phyloP scores from a whole-genome alignment of 2,888 invertebrate species.

The Lypha dubia region DNA sequence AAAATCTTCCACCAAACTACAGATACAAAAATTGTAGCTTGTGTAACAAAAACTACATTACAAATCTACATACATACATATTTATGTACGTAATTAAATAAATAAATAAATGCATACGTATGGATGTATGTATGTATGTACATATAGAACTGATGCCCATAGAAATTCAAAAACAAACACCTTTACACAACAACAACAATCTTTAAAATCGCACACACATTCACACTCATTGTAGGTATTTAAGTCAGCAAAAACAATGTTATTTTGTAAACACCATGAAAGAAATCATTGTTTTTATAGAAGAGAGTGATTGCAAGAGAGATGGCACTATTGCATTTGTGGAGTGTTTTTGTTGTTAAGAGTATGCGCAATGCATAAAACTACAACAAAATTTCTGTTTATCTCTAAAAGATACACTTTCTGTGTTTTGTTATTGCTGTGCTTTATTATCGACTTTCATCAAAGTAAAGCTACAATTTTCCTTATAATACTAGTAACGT shows the following conservation, averaged over 20 bases:
- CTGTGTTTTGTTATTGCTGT: constrained; percentile 28
- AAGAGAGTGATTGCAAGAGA: constrained; percentile 10
- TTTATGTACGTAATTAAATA: background rate
- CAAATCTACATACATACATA: constrained; percentile 24
- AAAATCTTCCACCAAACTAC: constrained; percentile 47
- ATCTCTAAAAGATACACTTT: constrained; percentile 53
- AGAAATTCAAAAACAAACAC: constrained; percentile 66
- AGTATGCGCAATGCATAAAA: constrained; percentile 61
- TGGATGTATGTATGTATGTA: background rate
- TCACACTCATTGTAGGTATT: background rate
- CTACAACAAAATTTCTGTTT: constrained; percentile 61
- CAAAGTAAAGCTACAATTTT: constrained; percentile 54
- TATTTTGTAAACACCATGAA: constrained; percentile 36
- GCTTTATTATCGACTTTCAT: constrained; percentile 56
- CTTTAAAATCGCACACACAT: constrained; percentile 2
- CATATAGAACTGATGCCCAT: constrained; percentile 24
- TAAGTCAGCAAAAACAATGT: constrained; percentile 7
- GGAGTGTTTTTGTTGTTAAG: constrained; percentile 31
- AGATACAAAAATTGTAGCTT: constrained; percentile 66
- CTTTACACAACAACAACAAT: constrained; percentile 35
- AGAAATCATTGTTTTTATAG: constrained; percentile 7
- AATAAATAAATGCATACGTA: too few relatives aligned
- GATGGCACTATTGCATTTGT: background rate
- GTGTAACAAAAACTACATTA: constrained; percentile 44
- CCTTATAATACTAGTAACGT: constrained; percentile 45